Conservation (phyloP, 2,888 invertebrate genomes). For the Xanthostigma xanthostigma region DNA sequence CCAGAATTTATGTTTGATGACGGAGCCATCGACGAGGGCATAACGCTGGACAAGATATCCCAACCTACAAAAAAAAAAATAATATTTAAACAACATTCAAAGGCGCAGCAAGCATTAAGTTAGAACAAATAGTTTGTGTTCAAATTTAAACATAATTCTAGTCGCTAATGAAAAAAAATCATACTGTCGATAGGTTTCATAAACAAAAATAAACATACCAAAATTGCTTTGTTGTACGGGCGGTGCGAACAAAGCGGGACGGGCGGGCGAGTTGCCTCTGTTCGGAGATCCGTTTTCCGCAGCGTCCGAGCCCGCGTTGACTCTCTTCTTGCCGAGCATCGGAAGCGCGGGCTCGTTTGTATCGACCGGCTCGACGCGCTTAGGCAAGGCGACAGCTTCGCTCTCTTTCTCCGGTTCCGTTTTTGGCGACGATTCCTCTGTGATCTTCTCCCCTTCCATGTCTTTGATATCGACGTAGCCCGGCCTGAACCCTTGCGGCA, state of each 20-base stretch:
- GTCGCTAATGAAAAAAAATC: no score
- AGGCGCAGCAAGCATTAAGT: no score
- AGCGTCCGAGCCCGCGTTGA: slow-evolving; percentile 6
- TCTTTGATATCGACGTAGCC: slow-evolving; percentile 54
- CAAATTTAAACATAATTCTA: no score
- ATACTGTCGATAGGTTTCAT: no score
- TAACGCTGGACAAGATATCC: slow-evolving; percentile 49
- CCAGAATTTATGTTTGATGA: slow-evolving; percentile 30
- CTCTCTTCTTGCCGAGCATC: slow-evolving; percentile 14
- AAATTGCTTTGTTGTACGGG: slow-evolving; percentile 22
- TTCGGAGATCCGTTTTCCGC: no score
- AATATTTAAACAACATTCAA: no score
- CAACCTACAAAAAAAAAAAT: slow-evolving; percentile 30
- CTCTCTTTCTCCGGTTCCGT: not conserved
- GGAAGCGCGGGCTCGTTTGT: slow-evolving; percentile 22
- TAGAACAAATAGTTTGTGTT: no score
- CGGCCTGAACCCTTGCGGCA: slow-evolving; percentile 57
- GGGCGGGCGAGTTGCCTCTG: no score
- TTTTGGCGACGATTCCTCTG: slow-evolving; percentile 17
- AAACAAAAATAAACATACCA: slow-evolving; percentile 20
- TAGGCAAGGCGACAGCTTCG: not conserved
- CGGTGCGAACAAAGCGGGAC: not conserved
- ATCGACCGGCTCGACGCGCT: slow-evolving; percentile 19
- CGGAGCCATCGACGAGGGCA: slow-evolving; percentile 44
- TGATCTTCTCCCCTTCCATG: slow-evolving; percentile 48